Evolutionary conservation across 2,113 vertebrate species (phyloP).

Genomic region (Gnathonemus echidnorhynchus): DNA sequence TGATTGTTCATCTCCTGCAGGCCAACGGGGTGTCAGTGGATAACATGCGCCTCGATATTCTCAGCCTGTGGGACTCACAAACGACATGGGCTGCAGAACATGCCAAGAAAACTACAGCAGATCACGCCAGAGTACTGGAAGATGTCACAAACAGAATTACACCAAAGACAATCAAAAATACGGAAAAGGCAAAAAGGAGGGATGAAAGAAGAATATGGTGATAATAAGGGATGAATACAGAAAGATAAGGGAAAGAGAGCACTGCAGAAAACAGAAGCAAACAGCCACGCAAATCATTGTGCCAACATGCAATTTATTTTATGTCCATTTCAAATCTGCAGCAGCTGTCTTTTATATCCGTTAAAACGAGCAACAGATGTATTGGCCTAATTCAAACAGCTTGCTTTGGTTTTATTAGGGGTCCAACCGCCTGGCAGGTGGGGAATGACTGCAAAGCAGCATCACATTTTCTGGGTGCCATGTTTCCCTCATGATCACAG

Average conservation of each 20-base stretch:
- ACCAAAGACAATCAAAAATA: background rate
- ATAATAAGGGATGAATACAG: background rate
- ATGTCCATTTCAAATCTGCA: slow-evolving; percentile 3
- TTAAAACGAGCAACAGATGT: background rate
- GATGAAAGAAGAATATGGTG: background rate
- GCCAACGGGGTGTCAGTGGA: background rate
- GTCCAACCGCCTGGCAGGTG: background rate
- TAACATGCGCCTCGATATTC: background rate
- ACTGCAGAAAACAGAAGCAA: background rate
- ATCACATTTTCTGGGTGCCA: background rate
- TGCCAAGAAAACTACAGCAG: background rate
- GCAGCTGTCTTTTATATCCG: background rate
- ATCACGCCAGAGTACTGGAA: background rate
- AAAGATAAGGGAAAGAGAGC: background rate
- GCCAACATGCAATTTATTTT: slow-evolving; percentile 1
- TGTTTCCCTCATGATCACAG: background rate
- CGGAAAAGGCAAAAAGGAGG: background rate
- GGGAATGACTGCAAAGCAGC: background rate
- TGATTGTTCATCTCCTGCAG: background rate
- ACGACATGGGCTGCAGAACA: background rate
- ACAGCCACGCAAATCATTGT: background rate
- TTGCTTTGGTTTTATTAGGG: background rate
- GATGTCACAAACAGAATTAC: background rate
- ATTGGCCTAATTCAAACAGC: slow-evolving; percentile 5
- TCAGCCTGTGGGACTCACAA: background rate